A percentile compares a stretch with the other conserved stretches of the same genome.
Conservation (phyloP, 2,888 invertebrate species). For the Meta bourneti region DNA sequence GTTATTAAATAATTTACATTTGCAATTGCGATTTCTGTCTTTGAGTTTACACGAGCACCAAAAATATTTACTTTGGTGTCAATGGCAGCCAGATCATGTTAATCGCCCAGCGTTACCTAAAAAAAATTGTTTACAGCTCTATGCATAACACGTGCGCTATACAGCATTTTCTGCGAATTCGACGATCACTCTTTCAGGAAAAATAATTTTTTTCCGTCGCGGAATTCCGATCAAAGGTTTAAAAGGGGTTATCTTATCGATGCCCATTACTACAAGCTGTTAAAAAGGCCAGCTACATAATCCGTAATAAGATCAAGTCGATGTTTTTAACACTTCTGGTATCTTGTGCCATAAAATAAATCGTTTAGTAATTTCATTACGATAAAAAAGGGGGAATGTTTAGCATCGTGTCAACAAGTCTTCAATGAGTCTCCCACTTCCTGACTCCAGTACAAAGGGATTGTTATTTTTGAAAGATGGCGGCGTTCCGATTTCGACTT, state of each 20-base stretch:
- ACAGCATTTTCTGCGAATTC: constrained; percentile 13
- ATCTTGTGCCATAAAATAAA: neutral
- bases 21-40: neutral
- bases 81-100: neutral
- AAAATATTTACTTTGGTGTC: constrained; percentile 22
- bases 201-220: neutral
- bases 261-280: constrained; percentile 2
- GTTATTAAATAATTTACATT: neutral
- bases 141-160: constrained; percentile 7
- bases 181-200: neutral
- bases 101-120: neutral
- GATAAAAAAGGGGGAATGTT: neutral
- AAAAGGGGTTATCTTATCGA: constrained; percentile 41
- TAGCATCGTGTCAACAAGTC: constrained; percentile 2
- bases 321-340: constrained; percentile 20
- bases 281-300: neutral
- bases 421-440: neutral
- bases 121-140: constrained; percentile 16
- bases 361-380: neutral
- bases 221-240: constrained; percentile 45
- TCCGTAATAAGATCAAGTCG: neutral
- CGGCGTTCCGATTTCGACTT: neutral
- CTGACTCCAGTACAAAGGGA: neutral
- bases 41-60: neutral
- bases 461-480: neutral